phyloP scores from a whole-genome alignment of 1,140 invertebrate species.

The Phenacoccus solenopsis region DNA sequence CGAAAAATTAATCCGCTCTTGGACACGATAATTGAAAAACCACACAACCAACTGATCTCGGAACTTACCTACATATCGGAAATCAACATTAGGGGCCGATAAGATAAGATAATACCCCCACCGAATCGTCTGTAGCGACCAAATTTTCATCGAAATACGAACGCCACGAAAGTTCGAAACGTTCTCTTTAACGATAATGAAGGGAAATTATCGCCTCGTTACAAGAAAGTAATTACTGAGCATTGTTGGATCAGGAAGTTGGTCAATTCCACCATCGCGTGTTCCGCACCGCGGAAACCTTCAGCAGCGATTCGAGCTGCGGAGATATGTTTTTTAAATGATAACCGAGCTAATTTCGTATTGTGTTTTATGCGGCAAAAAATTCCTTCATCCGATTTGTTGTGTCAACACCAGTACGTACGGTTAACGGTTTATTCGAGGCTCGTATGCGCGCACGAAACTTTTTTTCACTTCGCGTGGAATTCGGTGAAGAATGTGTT shows the following conservation, averaged over 20 bases:
- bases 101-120: not conserved
- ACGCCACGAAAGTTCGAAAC: too few species aligned
- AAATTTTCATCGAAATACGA: too few species aligned
- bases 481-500: too few species aligned
- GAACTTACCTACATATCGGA: not conserved
- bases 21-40: not conserved
- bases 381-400: not conserved
- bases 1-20: not conserved
- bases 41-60: not conserved
- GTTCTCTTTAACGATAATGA: not conserved
- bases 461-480: too few species aligned
- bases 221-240: not conserved
- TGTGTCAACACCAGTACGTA: not conserved
- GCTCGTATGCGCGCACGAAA: not conserved
- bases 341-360: not conserved
- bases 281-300: not conserved
- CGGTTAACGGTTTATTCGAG: not conserved
- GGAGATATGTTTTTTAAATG: not conserved
- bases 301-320: not conserved
- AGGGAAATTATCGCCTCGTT: not conserved
- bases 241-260: not conserved
- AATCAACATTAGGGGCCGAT: not conserved
- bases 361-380: not conserved
- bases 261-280: not conserved
- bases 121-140: too few species aligned